Evolutionary conservation across 2,888 invertebrate species (phyloP).

Genomic region (Phanerotoma sp.): DNA sequence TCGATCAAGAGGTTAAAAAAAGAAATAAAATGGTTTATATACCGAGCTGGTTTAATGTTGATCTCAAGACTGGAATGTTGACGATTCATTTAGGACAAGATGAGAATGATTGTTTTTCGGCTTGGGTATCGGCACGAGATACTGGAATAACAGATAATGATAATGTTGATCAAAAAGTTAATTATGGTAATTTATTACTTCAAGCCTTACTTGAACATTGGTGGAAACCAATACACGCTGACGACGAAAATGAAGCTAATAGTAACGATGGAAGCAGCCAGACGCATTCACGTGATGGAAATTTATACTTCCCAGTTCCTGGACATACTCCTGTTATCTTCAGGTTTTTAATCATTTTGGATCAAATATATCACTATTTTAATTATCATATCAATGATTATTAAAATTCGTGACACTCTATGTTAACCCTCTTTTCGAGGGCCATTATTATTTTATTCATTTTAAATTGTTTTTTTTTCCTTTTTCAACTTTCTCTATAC

Average conservation of each 20-base stretch:
- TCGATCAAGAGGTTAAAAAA: slow-evolving; percentile 90
- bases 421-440: too few species aligned
- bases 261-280: slow-evolving; percentile 58
- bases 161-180: slow-evolving; percentile 83
- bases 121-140: slow-evolving; percentile 98
- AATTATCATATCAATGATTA: too few species aligned
- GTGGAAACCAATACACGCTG: slow-evolving; percentile 73
- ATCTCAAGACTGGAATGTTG: slow-evolving; percentile 97
- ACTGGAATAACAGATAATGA: slow-evolving; percentile 78
- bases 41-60: slow-evolving; percentile 99
- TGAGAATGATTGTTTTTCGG: slow-evolving; percentile 96
- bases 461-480: too few species aligned
- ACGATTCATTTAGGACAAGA: slow-evolving; percentile 97
- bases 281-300: slow-evolving; percentile 56
- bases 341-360: too few species aligned
- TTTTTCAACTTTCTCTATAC: too few species aligned
- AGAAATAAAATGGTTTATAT: slow-evolving; percentile 92
- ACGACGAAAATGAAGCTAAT: slow-evolving; percentile 73
- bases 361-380: too few species aligned
- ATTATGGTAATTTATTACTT: slow-evolving; percentile 90
- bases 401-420: too few species aligned
- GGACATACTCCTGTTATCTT: slow-evolving; percentile 96
- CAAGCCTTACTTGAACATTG: slow-evolving; percentile 96
- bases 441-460: too few species aligned
- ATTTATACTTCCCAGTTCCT: slow-evolving; percentile 84